Conservation (phyloP, 30 jellyfish, hydroid and myxozoan genomes). For the Nemopilema nomurai region DNA sequence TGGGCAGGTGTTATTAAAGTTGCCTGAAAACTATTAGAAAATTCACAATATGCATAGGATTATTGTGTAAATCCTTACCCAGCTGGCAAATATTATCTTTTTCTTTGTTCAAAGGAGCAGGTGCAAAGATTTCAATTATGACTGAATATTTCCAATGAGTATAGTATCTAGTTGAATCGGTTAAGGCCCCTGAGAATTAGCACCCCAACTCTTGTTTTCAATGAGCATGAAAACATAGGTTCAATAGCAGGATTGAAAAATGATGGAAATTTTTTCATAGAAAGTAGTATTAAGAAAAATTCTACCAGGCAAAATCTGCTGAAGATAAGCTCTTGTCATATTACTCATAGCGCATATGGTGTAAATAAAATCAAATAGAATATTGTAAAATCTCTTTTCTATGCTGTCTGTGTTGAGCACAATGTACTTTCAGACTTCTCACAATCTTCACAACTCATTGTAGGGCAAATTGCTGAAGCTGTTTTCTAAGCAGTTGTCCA, state of each 20-base stretch:
- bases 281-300: not conserved
- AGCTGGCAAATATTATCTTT: conserved; percentile 25
- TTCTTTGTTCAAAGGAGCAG: conserved; percentile 8
- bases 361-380: no score
- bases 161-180: not conserved
- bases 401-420: not conserved
- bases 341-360: no score
- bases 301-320: no score
- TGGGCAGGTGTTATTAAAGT: conserved; percentile 13
- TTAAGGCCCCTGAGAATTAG: not conserved
- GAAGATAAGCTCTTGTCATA: no score
- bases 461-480: conserved; percentile 94
- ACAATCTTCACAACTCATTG: not conserved
- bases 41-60: conserved; percentile 20
- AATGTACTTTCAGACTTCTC: not conserved
- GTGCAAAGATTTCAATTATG: not conserved
- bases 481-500: conserved; percentile 83
- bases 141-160: not conserved
- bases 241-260: not conserved
- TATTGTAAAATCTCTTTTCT: no score
- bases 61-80: conserved; percentile 13
- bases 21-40: conserved; percentile 24
- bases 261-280: not conserved
- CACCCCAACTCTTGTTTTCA: no score
- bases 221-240: no score